Evolutionary conservation across 1,140 invertebrate genomes (phyloP), one percentile per base, ranked within the genome.

Genomic region (Scaptomyza graminum): DNA sequence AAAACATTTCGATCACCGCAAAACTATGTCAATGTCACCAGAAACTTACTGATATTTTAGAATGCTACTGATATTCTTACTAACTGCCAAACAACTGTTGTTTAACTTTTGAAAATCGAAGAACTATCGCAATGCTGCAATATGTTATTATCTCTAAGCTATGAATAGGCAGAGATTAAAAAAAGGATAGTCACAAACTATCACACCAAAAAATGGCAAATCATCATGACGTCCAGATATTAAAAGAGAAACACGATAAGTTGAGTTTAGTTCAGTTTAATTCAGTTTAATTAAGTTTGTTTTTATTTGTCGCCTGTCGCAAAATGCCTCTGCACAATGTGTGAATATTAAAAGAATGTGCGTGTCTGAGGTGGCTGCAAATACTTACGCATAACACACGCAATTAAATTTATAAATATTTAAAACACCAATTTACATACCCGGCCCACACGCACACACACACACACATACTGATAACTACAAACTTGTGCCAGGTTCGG

Each of bases 401-500:
- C 81, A 87, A 85, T 87, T 85, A 85, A 85, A 87, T 78, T 85
- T 81, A 81, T 85, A 85, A 85, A 85, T 85, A 87, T 85, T 87
- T 85, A 85, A 85, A 74, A 87, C 74, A 70, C 43, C 59, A 62
- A 84, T 84, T 84, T 85, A 76, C 81, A 84, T 85, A 85, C 81
- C 25, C 67, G 66, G 63, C 62, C 56, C 46, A 68, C 56, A 78
- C 78, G 75, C 55, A 57, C 12, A 57, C 18, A 50, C 43, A 50
- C 25, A 50, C 44, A 74, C 39, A 50, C 8, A 44, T 0, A 43
- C 15, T 28, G 37, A 16, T 25, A 16, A 5, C 9, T 4, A 18
- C 16, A 18, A 18, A 5, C 11, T 12, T 47, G 25, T 4, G 28
- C 49, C 49, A 62, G 47, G 50, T 47, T 69, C 34, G 41, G 66